phyloP scores from a whole-genome alignment of 2,797 vertebrate genomes.

The Manis crassicaudata region DNA sequence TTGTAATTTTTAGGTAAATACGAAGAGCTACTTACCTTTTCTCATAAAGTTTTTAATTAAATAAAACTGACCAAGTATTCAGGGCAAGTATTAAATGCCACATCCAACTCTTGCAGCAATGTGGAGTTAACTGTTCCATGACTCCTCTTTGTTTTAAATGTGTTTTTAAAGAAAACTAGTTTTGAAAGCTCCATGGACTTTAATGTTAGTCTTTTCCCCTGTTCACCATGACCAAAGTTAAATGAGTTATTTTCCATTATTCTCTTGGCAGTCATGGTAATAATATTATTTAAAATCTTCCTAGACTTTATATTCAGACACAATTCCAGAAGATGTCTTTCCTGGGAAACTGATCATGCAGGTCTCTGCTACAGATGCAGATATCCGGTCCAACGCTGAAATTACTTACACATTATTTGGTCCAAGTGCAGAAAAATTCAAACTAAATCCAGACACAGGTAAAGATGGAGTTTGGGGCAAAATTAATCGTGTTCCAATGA shows the following conservation, averaged over 20 bases:
- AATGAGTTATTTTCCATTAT: background rate
- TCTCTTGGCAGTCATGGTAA: background rate
- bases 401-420: slow-evolving; percentile 94
- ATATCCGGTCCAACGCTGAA: slow-evolving; percentile 97
- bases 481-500: background rate
- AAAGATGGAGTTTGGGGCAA: slow-evolving; percentile 43
- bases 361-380: slow-evolving; percentile 94
- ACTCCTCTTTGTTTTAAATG: background rate
- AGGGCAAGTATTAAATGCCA: background rate
- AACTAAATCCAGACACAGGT: slow-evolving; percentile 95
- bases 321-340: slow-evolving; percentile 93
- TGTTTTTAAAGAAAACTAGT: background rate
- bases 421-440: slow-evolving; percentile 93
- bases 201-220: background rate
- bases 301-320: slow-evolving; percentile 92
- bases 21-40: background rate
- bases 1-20: background rate
- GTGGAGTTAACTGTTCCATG: background rate
- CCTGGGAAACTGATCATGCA: slow-evolving; percentile 94
- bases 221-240: background rate
- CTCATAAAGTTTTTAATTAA: background rate
- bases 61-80: background rate
- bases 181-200: background rate
- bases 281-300: slow-evolving; percentile 70
- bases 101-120: background rate